Conservation (phyloP, 1,140 invertebrate genomes). For the Lucilia cuprina region DNA sequence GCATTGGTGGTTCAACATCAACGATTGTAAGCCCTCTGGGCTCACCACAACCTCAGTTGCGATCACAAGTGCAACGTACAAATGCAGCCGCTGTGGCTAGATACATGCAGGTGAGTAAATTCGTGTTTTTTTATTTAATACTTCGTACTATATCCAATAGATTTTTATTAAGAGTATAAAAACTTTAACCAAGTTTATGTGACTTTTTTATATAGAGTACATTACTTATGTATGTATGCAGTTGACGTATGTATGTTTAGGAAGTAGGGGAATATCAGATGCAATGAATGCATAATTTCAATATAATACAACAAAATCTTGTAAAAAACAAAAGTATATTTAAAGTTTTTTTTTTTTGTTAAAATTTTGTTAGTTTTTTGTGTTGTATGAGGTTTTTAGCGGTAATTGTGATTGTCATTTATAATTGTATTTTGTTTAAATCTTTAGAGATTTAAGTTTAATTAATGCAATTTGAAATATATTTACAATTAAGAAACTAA, state of each 20-base stretch:
- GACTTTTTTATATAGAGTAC: no score
- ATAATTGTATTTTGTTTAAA: background rate
- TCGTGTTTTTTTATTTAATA: conserved; percentile 14
- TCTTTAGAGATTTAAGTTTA: background rate
- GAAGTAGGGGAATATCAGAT: background rate
- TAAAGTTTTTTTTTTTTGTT: background rate
- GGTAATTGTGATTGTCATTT: background rate
- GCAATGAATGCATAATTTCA: conserved; percentile 8
- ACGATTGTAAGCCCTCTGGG: conserved; percentile 61
- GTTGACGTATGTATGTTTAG: background rate
- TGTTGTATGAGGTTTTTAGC: background rate
- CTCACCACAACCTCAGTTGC: conserved; percentile 58
- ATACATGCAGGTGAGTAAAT: conserved; percentile 59
- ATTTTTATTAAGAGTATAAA: background rate
- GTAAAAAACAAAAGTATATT: background rate
- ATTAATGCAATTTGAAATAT: background rate
- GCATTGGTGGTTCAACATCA: conserved; percentile 61
- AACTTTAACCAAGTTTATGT: background rate
- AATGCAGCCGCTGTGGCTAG: conserved; percentile 49
- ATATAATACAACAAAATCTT: background rate
- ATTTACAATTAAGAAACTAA: no score
- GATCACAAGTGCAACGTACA: conserved; percentile 59
- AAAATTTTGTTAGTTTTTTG: background rate
- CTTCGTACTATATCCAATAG: no score
- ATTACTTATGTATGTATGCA: no score